A percentile compares a stretch with the other conserved stretches of the same genome.
phyloP scores from a whole-genome alignment of 2,797 vertebrate species.

The Pristis pectinata region DNA sequence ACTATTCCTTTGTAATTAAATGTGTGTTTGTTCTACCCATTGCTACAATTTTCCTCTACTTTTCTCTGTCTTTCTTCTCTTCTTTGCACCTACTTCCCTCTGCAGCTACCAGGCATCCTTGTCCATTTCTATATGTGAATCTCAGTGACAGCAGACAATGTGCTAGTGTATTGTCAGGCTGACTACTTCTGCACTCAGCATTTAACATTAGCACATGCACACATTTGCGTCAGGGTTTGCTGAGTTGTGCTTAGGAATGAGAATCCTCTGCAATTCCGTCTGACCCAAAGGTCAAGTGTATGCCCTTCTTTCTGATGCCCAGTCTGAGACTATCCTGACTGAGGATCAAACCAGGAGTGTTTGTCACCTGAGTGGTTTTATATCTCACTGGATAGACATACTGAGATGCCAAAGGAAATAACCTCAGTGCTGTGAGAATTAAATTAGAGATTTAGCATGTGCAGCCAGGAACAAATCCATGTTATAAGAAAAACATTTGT shows the following conservation, averaged over 20 bases:
- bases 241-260: background rate
- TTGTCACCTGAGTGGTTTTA: background rate
- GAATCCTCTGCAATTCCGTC: background rate
- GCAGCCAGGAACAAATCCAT: background rate
- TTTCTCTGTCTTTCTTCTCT: no score
- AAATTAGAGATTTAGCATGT: background rate
- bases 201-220: background rate
- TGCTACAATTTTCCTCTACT: no score
- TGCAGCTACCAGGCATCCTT: no score
- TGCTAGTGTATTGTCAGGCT: no score
- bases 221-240: background rate
- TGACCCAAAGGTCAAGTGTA: background rate
- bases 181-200: no score
- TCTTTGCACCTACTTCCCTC: no score
- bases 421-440: background rate
- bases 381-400: background rate
- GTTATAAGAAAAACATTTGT: background rate
- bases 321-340: background rate
- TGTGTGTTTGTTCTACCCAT: no score
- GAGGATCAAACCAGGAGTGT: background rate
- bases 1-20: no score
- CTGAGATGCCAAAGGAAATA: background rate
- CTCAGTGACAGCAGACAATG: no score
- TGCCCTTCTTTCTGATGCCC: background rate
- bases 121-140: no score